Percentiles rank a stretch among this genome's conserved stretches.
Evolutionary conservation across 2,113 vertebrate species (phyloP).

Genomic region (Caranx melampygus): DNA sequence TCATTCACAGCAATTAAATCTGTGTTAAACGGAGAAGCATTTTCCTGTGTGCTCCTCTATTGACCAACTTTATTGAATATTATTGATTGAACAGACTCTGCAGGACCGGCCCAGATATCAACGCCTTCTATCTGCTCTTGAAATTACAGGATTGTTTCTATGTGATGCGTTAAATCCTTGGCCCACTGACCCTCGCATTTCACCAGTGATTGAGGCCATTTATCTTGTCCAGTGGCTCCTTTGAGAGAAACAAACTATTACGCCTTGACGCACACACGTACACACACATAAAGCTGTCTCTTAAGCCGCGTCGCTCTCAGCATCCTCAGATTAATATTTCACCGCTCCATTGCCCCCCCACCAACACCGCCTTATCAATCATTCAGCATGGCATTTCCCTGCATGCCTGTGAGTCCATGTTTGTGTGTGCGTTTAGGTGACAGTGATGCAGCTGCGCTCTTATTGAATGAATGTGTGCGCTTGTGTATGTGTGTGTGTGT

Average conservation of each 20-base stretch:
- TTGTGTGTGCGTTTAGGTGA: slow-evolving; percentile 42
- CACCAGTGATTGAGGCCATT: slow-evolving; percentile 57
- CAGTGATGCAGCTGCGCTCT: slow-evolving; percentile 52
- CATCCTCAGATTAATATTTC: slow-evolving; percentile 83
- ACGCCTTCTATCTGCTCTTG: background rate
- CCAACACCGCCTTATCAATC: slow-evolving; percentile 79
- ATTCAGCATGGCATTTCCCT: slow-evolving; percentile 83
- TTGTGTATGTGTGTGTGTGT: slow-evolving; percentile 61
- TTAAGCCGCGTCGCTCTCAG: slow-evolving; percentile 74
- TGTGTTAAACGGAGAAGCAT: background rate
- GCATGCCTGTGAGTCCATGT: slow-evolving; percentile 49
- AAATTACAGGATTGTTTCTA: slow-evolving; percentile 33
- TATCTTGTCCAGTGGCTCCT: slow-evolving; percentile 59
- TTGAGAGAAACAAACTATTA: slow-evolving; percentile 65
- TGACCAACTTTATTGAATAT: slow-evolving; percentile 15
- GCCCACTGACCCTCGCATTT: slow-evolving; percentile 45
- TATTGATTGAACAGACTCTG: slow-evolving; percentile 32
- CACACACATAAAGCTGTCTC: slow-evolving; percentile 59
- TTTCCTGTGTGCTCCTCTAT: background rate
- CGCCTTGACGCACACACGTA: slow-evolving; percentile 37
- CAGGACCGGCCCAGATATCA: background rate
- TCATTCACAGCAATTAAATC: slow-evolving; percentile 29
- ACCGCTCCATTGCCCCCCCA: slow-evolving; percentile 77
- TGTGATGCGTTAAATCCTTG: slow-evolving; percentile 14
- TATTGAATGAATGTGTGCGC: slow-evolving; percentile 19